Evolutionary conservation across 2,888 invertebrate genomes (phyloP).

Genomic region (Cotesia congregata): DNA sequence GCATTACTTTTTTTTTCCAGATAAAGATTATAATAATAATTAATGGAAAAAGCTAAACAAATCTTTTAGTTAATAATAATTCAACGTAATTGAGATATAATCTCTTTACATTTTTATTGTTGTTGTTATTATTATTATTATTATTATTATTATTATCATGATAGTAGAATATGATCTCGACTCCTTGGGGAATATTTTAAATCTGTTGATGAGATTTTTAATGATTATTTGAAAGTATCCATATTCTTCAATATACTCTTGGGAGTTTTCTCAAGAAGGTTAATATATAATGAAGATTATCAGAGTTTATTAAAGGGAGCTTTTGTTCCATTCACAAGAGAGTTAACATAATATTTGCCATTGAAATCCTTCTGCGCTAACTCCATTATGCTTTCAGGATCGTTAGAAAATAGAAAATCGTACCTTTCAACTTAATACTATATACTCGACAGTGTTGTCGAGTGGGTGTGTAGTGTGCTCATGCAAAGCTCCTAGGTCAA

Average conservation of each 20-base stretch:
- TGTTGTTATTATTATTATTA: neutral
- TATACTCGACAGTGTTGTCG: neutral
- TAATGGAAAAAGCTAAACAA: too few species aligned
- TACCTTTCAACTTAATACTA: neutral
- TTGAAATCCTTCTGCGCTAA: conserved; percentile 60
- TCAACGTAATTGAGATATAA: too few species aligned
- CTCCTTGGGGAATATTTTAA: conserved; percentile 54
- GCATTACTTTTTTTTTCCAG: too few species aligned
- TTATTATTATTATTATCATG: neutral
- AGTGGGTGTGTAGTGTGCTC: neutral
- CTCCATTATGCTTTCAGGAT: conserved; percentile 43
- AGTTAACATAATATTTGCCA: conserved; percentile 70
- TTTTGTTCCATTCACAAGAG: conserved; percentile 67
- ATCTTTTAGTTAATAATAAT: too few species aligned
- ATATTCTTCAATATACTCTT: neutral
- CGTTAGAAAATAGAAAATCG: neutral
- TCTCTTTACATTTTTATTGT: too few species aligned
- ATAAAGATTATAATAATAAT: too few species aligned
- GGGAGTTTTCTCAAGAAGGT: conserved; percentile 5
- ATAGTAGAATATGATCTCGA: conserved; percentile 26
- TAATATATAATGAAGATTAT: conserved; percentile 11
- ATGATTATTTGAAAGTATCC: neutral
- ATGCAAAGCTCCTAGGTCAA: neutral
- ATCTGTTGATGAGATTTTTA: neutral
- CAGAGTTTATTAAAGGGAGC: conserved; percentile 12